Percentiles rank a stretch among this genome's conserved stretches.
phyloP scores from a whole-genome alignment of 64 coral and sea anemone species.

The Astreopora myriophthalma region DNA sequence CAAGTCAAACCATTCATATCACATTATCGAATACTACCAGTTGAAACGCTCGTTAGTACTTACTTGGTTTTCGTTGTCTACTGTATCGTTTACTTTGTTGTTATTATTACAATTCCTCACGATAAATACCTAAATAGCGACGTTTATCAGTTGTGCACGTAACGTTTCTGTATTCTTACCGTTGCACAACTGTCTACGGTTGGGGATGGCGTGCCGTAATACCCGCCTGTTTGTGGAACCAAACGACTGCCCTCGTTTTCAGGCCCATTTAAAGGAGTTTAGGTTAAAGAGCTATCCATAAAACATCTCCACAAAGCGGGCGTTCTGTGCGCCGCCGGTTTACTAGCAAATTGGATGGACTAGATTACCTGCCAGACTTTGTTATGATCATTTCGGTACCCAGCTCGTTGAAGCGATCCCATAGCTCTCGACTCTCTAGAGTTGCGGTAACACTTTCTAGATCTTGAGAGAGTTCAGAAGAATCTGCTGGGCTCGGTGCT shows the following conservation, averaged over 20 bases:
- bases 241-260: too few relatives aligned
- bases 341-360: background rate
- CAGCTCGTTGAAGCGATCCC: constrained; percentile 97
- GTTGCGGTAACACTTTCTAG: constrained; percentile 70
- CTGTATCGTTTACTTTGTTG: background rate
- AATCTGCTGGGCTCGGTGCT: background rate
- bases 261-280: background rate
- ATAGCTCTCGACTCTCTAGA: constrained; percentile 91
- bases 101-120: background rate
- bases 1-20: background rate
- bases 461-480: constrained; percentile 30
- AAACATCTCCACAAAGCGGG: background rate
- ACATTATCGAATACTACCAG: background rate
- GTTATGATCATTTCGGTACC: constrained; percentile 99
- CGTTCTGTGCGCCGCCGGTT: background rate
- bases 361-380: constrained; percentile 92
- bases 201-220: background rate
- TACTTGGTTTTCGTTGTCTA: background rate
- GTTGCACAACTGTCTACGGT: background rate
- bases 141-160: background rate
- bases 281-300: background rate
- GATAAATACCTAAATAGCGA: background rate
- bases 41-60: background rate
- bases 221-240: background rate
- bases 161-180: background rate